phyloP scores from a whole-genome alignment of 1,140 invertebrate genomes.

The Sarcophaga bullata region DNA sequence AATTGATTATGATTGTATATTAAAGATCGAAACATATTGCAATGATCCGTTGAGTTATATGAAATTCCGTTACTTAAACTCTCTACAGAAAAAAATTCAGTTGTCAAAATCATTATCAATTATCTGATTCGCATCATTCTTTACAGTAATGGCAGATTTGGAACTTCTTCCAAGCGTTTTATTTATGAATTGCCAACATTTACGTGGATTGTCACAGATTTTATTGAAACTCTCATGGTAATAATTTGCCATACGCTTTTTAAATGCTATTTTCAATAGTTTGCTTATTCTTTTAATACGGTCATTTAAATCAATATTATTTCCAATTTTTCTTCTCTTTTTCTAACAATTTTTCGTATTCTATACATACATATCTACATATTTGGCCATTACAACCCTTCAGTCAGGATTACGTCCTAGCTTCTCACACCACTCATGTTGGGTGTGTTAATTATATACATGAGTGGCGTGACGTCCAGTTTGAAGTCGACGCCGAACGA shows the following conservation, averaged over 20 bases:
- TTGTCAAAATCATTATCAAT: neutral
- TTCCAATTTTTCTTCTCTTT: neutral
- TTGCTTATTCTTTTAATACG: slow-evolving; percentile 4
- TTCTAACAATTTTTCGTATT: neutral
- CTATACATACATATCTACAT: no score
- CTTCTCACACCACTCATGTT: no score
- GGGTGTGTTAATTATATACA: no score
- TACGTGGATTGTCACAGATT: neutral
- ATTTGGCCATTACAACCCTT: no score
- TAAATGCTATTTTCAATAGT: neutral
- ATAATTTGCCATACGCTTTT: slow-evolving; percentile 1
- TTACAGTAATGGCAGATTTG: neutral
- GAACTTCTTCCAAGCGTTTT: neutral
- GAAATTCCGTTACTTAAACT: neutral
- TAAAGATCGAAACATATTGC: neutral
- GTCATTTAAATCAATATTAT: neutral
- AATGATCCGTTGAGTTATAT: neutral
- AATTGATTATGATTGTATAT: neutral
- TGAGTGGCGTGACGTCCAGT: no score
- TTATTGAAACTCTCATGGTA: neutral
- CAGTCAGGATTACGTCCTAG: no score
- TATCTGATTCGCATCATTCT: neutral
- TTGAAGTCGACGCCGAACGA: no score
- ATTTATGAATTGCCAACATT: slow-evolving; percentile 23
- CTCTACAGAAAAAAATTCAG: neutral